Conservation (phyloP, 2,888 invertebrate genomes). For the Vannuccia rotundouncinata region DNA sequence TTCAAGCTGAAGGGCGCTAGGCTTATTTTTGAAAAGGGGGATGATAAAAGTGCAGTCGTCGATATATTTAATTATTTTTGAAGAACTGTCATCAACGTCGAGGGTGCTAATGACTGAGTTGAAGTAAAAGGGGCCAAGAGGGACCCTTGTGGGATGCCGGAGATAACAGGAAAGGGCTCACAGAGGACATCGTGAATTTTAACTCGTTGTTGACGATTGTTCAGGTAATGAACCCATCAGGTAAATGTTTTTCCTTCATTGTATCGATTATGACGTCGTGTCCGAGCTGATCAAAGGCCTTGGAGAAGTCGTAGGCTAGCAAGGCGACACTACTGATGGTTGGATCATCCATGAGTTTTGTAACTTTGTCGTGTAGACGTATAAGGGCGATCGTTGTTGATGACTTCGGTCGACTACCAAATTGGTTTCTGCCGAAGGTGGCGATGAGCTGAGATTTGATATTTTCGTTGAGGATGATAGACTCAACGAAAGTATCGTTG, state of each 20-base stretch:
- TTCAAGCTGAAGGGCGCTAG: no score
- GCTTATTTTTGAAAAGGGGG: no score
- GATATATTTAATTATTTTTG: no score
- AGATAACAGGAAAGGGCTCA: neutral
- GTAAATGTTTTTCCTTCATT: conserved; percentile 43
- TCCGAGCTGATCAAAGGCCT: neutral
- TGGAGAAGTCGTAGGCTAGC: neutral
- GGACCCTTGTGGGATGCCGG: no score
- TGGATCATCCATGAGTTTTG: neutral
- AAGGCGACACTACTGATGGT: neutral
- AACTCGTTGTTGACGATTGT: neutral
- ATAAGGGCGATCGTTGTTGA: neutral
- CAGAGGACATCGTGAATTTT: neutral
- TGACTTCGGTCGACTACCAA: neutral
- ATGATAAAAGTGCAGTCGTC: no score
- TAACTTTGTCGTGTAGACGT: neutral
- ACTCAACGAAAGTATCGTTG: no score
- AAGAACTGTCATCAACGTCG: no score
- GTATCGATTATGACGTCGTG: conserved; percentile 54
- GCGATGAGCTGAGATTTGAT: neutral
- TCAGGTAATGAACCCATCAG: neutral
- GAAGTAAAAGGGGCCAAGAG: no score
- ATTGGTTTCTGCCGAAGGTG: neutral
- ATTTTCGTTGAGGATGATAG: neutral
- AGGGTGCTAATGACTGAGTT: no score